Base-by-base conservation (phyloP, 2,113 vertebrate species). In the Percina caprodes region DNA sequence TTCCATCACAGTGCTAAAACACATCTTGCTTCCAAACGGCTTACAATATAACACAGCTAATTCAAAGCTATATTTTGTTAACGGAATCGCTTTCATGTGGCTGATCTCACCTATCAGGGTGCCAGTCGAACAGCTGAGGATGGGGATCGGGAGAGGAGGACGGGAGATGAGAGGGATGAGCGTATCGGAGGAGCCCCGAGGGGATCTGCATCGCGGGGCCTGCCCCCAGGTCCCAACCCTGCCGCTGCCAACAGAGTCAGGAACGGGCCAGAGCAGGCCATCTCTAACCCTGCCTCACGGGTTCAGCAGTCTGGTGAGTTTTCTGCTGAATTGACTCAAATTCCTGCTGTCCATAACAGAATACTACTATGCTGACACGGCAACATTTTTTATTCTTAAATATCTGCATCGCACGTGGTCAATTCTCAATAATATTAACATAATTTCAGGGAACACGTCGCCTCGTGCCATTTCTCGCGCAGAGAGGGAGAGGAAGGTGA, bases 401-500 rank as follows among this genome's bases (percentile, higher is more conserved):
- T 55, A n/a, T 45, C 4, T 55, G 46, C 19, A 30, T 59, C 5
- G 33, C 21, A 48, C 52, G 14, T 12, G 15, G 59, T 4, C 0
- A 0, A 10, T 54, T 71, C 3, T 61, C 2, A 42, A 42, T 58
- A 30, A 3, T 42, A 45, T 12, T 12, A 12, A 2, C 51, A 2
- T 65, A 0, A n/a, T 79, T 83, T 80, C 52, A 99, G 98, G 97
- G 82, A 99, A 97, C 93, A 97, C 97, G 0, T 99, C 98, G 69
- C 97, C 98, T 75, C 96, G 98, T 89, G 97, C 96, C n/a, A 97
- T 98, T 92, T 98, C 98, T 42, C 97, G 98, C 88, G 97, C 97
- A 58, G 98, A 99, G 95, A 95, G 98, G 83, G 98, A 99, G 93
- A 95, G 98, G 93, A 99, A 99, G 89, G 98, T 99, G 91, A 99